These are phyloP conservation scores for Lampropteryx suffumata DNA, from an alignment of 2,888 invertebrate genomes.

Conservation along the genomic window DNA sequence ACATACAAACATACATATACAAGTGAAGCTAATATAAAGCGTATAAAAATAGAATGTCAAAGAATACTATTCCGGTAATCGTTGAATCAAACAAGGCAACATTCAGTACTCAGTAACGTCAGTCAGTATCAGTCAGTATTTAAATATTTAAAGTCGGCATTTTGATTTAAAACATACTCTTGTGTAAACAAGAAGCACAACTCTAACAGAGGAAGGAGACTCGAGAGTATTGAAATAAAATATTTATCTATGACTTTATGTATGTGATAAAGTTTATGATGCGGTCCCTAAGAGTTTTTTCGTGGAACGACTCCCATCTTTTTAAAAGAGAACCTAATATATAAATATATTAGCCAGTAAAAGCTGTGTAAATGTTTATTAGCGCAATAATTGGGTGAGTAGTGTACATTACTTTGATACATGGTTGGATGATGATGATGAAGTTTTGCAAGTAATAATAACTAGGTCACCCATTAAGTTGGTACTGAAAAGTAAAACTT, in stretches of 20 bases:
- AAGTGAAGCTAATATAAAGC: too few species aligned
- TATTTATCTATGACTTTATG: conserved; percentile 75
- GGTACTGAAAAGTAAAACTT: conserved; percentile 13
- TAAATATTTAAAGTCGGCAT: too few species aligned
- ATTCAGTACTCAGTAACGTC: too few species aligned
- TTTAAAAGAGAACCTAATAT: conserved; percentile 49
- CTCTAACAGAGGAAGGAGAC: conserved; percentile 54
- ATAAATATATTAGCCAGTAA: conserved; percentile 47
- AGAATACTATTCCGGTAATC: too few species aligned
- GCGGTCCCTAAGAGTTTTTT: conserved; percentile 70
- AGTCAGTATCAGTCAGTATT: too few species aligned
- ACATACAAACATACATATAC: too few species aligned
- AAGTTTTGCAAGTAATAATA: neutral
- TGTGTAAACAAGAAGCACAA: conserved; percentile 42
- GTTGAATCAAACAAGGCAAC: too few species aligned
- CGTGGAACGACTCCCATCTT: conserved; percentile 58
- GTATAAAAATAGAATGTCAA: too few species aligned
- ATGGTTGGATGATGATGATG: too few species aligned
- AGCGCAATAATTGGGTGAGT: too few species aligned
- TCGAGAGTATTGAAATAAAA: conserved; percentile 61
- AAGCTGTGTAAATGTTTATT: conserved; percentile 40
- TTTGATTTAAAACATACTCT: conserved; percentile 6
- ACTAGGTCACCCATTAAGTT: neutral
- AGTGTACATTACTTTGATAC: too few species aligned
- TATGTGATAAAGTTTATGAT: conserved; percentile 74